phyloP scores from a whole-genome alignment of 2,888 invertebrate species.

The Resseliella maxima region DNA sequence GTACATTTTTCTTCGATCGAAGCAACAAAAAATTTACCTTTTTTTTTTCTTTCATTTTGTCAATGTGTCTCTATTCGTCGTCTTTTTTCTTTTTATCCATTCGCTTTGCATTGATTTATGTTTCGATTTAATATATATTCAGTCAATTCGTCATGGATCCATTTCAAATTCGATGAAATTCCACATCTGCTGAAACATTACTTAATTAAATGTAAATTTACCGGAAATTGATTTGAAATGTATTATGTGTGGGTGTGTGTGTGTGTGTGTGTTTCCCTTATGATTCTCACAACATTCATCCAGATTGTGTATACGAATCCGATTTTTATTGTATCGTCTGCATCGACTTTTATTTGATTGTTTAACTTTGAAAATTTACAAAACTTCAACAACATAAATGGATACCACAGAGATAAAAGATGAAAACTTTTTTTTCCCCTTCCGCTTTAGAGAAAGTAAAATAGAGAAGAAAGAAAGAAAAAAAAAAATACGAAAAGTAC shows the following conservation, averaged over 20 bases:
- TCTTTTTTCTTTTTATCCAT: neutral
- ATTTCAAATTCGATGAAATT: neutral
- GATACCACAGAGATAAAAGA: neutral
- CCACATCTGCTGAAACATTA: slow-evolving; percentile 3
- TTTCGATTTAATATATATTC: slow-evolving; percentile 24
- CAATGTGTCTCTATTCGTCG: neutral
- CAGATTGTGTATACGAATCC: neutral
- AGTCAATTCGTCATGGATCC: slow-evolving; percentile 38
- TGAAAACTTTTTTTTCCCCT: neutral
- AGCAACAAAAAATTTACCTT: neutral
- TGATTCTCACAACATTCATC: neutral
- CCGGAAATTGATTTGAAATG: neutral
- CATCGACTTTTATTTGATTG: neutral
- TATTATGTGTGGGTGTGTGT: neutral
- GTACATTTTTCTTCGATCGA: neutral
- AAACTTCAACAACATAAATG: slow-evolving; percentile 20
- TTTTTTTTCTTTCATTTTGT: neutral
- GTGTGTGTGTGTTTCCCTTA: neutral
- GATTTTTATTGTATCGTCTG: neutral
- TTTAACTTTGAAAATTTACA: neutral
- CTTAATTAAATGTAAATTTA: slow-evolving; percentile 51
- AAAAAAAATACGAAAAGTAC: neutral
- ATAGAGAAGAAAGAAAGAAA: neutral
- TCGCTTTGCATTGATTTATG: neutral
- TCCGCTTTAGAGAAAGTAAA: neutral